phyloP scores from a whole-genome alignment of 2,797 vertebrate species.

The Meriones psammophilus region DNA sequence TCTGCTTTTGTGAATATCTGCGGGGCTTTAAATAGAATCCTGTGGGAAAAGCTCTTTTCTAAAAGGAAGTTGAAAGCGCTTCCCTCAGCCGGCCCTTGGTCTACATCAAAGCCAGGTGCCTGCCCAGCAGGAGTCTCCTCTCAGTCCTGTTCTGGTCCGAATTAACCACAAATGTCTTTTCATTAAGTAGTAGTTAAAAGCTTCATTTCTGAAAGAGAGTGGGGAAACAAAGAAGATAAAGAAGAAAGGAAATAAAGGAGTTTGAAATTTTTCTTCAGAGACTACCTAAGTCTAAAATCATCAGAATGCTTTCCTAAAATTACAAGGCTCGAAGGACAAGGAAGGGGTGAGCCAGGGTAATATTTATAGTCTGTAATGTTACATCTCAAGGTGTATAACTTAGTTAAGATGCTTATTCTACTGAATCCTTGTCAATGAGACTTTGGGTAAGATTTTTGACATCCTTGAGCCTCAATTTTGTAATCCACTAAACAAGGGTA shows the following conservation, averaged over 20 bases:
- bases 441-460: neutral
- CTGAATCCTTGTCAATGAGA: neutral
- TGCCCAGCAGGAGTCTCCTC: constrained; percentile 54
- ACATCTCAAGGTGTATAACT: constrained; percentile 7
- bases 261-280: constrained; percentile 69
- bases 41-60: constrained; percentile 55
- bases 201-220: constrained; percentile 67
- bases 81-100: constrained; percentile 46
- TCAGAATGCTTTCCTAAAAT: constrained; percentile 29
- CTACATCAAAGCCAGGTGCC: constrained; percentile 71
- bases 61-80: constrained; percentile 71
- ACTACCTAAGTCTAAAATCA: constrained; percentile 57
- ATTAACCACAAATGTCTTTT: constrained; percentile 74
- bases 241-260: constrained; percentile 68
- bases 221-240: constrained; percentile 34
- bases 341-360: neutral
- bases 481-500: neutral
- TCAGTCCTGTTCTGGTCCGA: constrained; percentile 50
- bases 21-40: constrained; percentile 73
- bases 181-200: constrained; percentile 77
- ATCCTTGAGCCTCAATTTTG: constrained; percentile 8
- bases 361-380: constrained; percentile 3
- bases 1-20: constrained; percentile 58
- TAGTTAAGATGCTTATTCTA: constrained; percentile 19
- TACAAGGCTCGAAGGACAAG: neutral